Percentiles rank a stretch among this genome's conserved stretches.
Evolutionary conservation across 2,888 invertebrate species (phyloP).

Genomic region (Hirtodrosophila trivittata): DNA sequence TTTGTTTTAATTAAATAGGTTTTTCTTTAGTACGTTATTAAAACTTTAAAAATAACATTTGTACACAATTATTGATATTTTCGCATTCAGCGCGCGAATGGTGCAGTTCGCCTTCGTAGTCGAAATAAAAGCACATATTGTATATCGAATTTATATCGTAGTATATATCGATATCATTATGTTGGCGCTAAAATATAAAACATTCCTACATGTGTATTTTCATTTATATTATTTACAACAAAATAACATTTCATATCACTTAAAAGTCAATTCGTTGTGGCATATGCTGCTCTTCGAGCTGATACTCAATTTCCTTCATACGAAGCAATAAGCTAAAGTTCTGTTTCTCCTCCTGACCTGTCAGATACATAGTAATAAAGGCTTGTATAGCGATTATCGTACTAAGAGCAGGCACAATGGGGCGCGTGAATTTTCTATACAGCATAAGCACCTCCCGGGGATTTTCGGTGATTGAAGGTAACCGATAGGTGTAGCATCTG

Average conservation of each 20-base stretch:
- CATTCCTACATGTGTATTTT: background rate
- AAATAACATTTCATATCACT: slow-evolving; percentile 10
- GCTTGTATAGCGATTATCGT: slow-evolving; percentile 85
- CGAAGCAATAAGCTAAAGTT: slow-evolving; percentile 70
- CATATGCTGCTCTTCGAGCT: slow-evolving; percentile 63
- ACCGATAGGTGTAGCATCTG: slow-evolving; percentile 86
- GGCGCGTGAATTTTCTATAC: slow-evolving; percentile 85
- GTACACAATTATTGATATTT: too few species aligned
- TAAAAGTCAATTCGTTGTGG: slow-evolving; percentile 45
- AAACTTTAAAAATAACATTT: too few species aligned
- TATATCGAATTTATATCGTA: too few species aligned
- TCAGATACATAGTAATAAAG: slow-evolving; percentile 85
- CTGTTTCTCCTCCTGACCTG: slow-evolving; percentile 86
- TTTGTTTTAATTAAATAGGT: too few species aligned
- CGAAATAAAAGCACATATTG: too few species aligned
- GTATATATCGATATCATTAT: background rate
- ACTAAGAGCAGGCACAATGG: slow-evolving; percentile 85
- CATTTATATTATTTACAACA: slow-evolving; percentile 11
- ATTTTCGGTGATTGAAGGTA: slow-evolving; percentile 87
- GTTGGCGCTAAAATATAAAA: slow-evolving; percentile 7
- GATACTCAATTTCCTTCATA: slow-evolving; percentile 74
- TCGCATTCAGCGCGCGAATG: too few species aligned
- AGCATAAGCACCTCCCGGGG: slow-evolving; percentile 85
- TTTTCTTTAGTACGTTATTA: too few species aligned
- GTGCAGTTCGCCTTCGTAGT: too few species aligned